Evolutionary conservation across 2,888 invertebrate genomes (phyloP), one percentile per base, ranked within the genome.

Genomic region (Lathronympha strigana): DNA sequence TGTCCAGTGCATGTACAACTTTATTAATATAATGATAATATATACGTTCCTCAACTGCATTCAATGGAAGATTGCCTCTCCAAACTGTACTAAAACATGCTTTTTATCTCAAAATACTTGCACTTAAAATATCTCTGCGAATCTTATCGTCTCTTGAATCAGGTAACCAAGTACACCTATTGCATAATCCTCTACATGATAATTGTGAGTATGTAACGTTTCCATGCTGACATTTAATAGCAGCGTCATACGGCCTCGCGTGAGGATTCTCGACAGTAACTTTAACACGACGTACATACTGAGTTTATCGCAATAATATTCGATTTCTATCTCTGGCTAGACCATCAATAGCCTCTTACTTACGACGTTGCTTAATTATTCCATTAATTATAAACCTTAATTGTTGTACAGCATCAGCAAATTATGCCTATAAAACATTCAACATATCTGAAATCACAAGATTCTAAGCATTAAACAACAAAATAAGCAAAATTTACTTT

Each of bases 161-260:
- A 57, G 58, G 55, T 50, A 63, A 13, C 25, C 38, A 43, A 17
- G 47, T 49, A 15, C 36, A 31, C 9, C 45, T 13, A 11, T 64
- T 64, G 36, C 45, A 45, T 51, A 64, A 64, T 31, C 68, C 61
- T 53, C 45, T 51, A 33, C 58, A 62, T 66, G 62, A 69, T 69
- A 62, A 69, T 68, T 67, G 58, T 55, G 50, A 36, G 33, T 45
- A 68, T 64, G 62, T 69, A 55, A 55, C 63, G 66, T 61, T 51
- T 53, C 62, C 57, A 64, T 60, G 50, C 40, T 54, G 57, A 50
- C 62, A 50, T 49, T 53, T 58, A 11, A n/a, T 53, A 62, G 50
- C 47, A 47, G 2, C 28, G 31, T 36, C 36, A 33, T 15, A 4
- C 15, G 33, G 47, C 36, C 33, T 53, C 21, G 50, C 54, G 19